Base-by-base conservation (phyloP, 1,140 invertebrate genomes). In the Prorops nasuta region DNA sequence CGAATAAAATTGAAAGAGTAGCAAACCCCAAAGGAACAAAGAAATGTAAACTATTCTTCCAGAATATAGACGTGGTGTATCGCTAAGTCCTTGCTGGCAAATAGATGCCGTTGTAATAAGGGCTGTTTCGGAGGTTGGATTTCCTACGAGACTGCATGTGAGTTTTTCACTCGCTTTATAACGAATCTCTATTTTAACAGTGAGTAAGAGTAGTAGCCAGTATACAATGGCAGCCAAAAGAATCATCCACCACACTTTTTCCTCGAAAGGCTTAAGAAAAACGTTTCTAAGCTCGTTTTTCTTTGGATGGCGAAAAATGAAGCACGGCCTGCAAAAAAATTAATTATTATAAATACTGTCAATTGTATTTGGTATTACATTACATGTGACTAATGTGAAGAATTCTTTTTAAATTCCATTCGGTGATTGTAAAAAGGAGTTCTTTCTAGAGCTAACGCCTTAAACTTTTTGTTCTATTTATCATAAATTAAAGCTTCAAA, bases 1-100 rank as follows among this genome's bases (percentile, higher is more conserved):
- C 16, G 86, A 87, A 64, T 89, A 90, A 58, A 86, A 89, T 63
- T 88, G 86, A 67, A 83, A 86, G 9, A 87, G 63, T 15, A 82
- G 73, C 41, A 86, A 64, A 0, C 83, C 79, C 71, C 86, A 86
- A 0, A 87, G 38, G 44, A 87, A 82, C 7, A 84, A 79, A 0
- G 81, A 81, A 14, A 86, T 75, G 2, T 83, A 81, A 10, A 84
- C 69, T 15, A 86, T 76, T 31, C 83, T 80, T n/a, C 82, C 80
- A 7, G 83, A 80, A 24, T 72, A 66, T 2, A 81, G 73, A 14
- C 57, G 60, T 10, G 79, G 76, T 38, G 74, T 71, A 40, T 80
- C 73, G 6, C 68, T 67, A 36, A 77, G 64, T 7, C 83, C 81
- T 83, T 83, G 81, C 58, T 81, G 80, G 53, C 74, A 77, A 36